Evolutionary conservation across 1,140 invertebrate species (phyloP).

Genomic region (Heliconius congener): DNA sequence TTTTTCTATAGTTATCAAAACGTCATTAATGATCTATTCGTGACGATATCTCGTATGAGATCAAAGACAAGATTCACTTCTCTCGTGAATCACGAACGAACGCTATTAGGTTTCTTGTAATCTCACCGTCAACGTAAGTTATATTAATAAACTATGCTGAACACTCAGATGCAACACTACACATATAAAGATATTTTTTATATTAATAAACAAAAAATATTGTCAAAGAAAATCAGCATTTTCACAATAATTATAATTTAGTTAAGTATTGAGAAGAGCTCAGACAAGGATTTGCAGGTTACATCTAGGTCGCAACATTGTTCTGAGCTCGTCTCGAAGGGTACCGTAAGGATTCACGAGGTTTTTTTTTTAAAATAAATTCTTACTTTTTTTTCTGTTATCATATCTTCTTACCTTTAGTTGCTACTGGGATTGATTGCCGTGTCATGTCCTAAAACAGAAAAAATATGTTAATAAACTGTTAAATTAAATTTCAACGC

Average conservation of each 20-base stretch:
- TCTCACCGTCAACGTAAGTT: neutral
- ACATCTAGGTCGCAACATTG: no score
- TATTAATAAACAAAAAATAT: neutral
- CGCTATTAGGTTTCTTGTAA: slow-evolving; percentile 15
- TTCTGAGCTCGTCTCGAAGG: no score
- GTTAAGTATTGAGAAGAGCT: neutral
- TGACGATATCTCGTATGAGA: neutral
- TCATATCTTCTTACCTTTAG: slow-evolving; percentile 70
- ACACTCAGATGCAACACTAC: neutral
- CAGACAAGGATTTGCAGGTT: no score
- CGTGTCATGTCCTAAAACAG: slow-evolving; percentile 80
- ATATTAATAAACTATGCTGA: slow-evolving; percentile 11
- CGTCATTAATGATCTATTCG: slow-evolving; percentile 2
- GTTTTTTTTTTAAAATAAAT: no score
- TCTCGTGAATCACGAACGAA: slow-evolving; percentile 14
- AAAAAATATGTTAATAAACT: slow-evolving; percentile 48
- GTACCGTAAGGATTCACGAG: no score
- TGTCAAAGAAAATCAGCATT: slow-evolving; percentile 18
- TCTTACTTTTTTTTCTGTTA: no score
- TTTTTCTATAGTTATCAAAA: neutral
- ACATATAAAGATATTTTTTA: neutral
- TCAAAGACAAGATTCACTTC: slow-evolving; percentile 4
- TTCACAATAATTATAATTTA: slow-evolving; percentile 1
- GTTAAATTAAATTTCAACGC: slow-evolving; percentile 27
- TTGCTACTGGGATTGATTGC: slow-evolving; percentile 79